Percentiles rank a stretch among this genome's conserved stretches.
Evolutionary conservation across 1,140 invertebrate species (phyloP).

Genomic region (Pogonomyrmex californicus): DNA sequence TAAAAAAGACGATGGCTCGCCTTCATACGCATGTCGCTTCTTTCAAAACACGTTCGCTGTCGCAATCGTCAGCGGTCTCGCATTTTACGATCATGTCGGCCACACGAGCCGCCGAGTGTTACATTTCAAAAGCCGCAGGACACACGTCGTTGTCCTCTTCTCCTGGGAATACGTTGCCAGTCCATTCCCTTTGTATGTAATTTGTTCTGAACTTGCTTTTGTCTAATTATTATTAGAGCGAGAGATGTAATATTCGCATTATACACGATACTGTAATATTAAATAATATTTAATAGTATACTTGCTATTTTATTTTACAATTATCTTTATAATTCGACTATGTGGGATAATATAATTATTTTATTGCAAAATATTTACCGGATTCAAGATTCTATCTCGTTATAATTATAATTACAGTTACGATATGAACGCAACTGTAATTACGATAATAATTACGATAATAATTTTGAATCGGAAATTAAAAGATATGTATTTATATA

Average conservation of each 20-base stretch:
- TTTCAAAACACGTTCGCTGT: constrained; percentile 43
- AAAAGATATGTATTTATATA: not conserved
- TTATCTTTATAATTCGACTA: not conserved
- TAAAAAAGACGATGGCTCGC: constrained; percentile 54
- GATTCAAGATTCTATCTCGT: not conserved
- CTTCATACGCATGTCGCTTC: constrained; percentile 9
- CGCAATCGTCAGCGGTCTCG: constrained; percentile 56
- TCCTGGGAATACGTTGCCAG: constrained; percentile 74
- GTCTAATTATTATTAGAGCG: not conserved
- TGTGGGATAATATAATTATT: not conserved
- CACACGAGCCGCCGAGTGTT: constrained; percentile 70
- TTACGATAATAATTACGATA: too few species aligned
- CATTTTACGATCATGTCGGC: constrained; percentile 64
- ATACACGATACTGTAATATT: not conserved
- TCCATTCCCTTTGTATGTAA: constrained; percentile 64
- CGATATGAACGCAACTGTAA: too few species aligned
- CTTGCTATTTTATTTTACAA: not conserved
- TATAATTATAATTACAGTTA: not conserved
- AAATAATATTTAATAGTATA: not conserved
- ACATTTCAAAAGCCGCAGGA: constrained; percentile 74
- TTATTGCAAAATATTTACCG: not conserved
- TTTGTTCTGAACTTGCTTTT: constrained; percentile 3
- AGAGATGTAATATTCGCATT: not conserved
- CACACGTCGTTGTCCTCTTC: constrained; percentile 52
- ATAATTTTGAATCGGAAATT: not conserved